phyloP scores from a whole-genome alignment of 2,113 vertebrate genomes.

The Protobothrops flavoviridis region DNA sequence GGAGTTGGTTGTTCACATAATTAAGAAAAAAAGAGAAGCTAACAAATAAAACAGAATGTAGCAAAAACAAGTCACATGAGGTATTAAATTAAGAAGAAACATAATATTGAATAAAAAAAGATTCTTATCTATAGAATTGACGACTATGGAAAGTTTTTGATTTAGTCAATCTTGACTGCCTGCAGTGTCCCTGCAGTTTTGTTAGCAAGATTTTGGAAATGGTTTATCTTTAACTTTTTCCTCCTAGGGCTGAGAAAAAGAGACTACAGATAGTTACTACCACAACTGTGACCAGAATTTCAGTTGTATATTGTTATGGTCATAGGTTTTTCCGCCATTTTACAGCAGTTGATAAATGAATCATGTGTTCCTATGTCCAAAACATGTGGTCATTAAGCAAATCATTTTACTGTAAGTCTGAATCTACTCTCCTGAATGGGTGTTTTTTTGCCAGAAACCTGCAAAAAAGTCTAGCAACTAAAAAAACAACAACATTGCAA shows the following conservation, averaged over 20 bases:
- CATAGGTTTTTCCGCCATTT: background rate
- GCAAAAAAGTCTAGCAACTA: background rate
- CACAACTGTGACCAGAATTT: background rate
- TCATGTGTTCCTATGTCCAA: background rate
- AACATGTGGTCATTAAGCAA: background rate
- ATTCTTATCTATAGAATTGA: background rate
- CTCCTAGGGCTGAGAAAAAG: background rate
- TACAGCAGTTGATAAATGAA: background rate
- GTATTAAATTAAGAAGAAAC: background rate
- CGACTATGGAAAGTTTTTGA: background rate
- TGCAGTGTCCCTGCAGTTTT: background rate
- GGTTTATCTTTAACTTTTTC: background rate
- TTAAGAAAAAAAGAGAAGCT: background rate
- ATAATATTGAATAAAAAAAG: background rate
- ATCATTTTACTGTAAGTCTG: background rate
- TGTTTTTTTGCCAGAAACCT: background rate
- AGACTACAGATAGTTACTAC: background rate
- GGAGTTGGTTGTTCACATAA: background rate
- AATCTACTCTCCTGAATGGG: background rate
- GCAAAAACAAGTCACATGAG: background rate
- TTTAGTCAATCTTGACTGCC: background rate
- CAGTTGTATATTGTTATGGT: background rate
- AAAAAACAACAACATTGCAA: background rate
- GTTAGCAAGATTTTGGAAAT: background rate
- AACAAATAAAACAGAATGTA: background rate